Evolutionary conservation across 2,888 invertebrate species (phyloP), one percentile per base, ranked within the genome.

Genomic region (Hypsopygia costalis): DNA sequence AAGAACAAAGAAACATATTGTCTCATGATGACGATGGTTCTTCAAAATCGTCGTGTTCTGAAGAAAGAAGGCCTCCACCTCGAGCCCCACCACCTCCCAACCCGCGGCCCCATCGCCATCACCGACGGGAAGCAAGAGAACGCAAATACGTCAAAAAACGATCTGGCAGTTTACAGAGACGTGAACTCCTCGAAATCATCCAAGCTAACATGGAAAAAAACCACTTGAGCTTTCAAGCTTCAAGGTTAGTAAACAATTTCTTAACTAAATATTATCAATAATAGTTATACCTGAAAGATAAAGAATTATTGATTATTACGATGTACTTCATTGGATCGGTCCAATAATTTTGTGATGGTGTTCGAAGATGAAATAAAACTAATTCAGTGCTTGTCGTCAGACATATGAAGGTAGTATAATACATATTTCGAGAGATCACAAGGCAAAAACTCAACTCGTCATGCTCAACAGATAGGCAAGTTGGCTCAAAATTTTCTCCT

Each of bases 191-290:
- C 52, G 95, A 96, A 87, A 94, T 96, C 64, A 95, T 96, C 69
- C 94, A 96, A 80, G 95, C 95, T 55, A 96, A 96, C 81, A 96
- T 97, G 95, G 96, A 96, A 78, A 95, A 95, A 82, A 95, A 95
- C 85, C 94, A 94, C 79, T 87, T 94, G 91, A 93, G 93, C 92
- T 94, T 94, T 92, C 94, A 94, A 91, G 91, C 93, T 75, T 91
- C 93, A 72, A 93, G 94, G 94, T 94, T 80, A 74, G 83, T 71
- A 30, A 34, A 34, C 28, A 31, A 34, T 43, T 41, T 32, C 4
- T 11, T 41, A 4, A 16, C 4, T 16, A 4, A 16, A 16, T 16
- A 16, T 16, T 16, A 16, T 4, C 4, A 4, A 16, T 16, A 16
- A 16, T 16, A 16, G 4, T 3, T 16, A 16, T 16, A 16, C 4